phyloP scores from a whole-genome alignment of 1,140 invertebrate species.

The Halyomorpha halys region DNA sequence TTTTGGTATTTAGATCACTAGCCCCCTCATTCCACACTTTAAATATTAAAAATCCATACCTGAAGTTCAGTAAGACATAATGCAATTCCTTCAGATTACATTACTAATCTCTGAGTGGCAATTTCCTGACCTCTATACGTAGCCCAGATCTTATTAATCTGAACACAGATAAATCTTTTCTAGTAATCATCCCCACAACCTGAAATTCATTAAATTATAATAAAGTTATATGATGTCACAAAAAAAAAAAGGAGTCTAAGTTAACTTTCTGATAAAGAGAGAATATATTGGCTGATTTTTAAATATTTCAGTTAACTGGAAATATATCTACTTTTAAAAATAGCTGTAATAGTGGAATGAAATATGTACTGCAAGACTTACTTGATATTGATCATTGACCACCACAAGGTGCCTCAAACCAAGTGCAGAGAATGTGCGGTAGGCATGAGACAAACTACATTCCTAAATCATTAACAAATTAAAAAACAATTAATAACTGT shows the following conservation, averaged over 20 bases:
- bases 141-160: neutral
- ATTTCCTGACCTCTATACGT: too few species aligned
- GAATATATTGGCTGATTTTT: too few species aligned
- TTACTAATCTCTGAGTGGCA: too few species aligned
- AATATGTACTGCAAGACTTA: neutral
- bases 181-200: conserved; percentile 21
- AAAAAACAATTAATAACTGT: too few species aligned
- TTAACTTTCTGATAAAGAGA: neutral
- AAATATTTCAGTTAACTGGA: too few species aligned
- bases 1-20: too few species aligned
- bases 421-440: conserved; percentile 1
- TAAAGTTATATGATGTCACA: neutral
- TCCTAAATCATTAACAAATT: neutral
- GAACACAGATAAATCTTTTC: conserved; percentile 24
- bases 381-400: neutral
- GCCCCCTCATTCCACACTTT: too few species aligned
- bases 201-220: conserved; percentile 1
- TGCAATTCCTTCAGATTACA: too few species aligned
- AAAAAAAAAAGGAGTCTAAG: neutral
- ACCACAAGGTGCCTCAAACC: conserved; percentile 19
- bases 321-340: too few species aligned
- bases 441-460: neutral
- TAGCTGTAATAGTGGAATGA: too few species aligned
- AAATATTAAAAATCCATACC: too few species aligned
- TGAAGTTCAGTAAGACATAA: too few species aligned